These are phyloP conservation scores for Drymodes brunneopygia DNA, from an alignment of 2,113 vertebrate species.

Conservation along the genomic window DNA sequence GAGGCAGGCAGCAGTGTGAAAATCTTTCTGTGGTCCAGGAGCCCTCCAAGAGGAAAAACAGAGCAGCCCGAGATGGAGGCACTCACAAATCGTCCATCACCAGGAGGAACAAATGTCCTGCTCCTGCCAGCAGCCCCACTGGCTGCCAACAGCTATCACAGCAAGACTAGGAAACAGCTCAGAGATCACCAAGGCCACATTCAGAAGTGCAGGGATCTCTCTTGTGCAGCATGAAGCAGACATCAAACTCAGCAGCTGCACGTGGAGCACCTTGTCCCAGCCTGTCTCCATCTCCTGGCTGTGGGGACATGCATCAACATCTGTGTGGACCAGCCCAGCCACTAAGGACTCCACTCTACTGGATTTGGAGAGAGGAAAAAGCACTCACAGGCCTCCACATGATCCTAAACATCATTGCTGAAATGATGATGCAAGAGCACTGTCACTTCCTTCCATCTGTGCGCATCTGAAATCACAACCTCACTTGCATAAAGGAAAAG, in stretches of 20 bases:
- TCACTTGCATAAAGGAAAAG: background rate
- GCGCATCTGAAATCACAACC: background rate
- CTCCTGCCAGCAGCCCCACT: background rate
- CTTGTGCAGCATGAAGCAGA: background rate
- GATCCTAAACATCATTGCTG: background rate
- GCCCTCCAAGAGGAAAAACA: background rate
- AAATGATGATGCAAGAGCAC: background rate
- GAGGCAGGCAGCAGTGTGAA: background rate
- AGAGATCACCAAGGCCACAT: background rate
- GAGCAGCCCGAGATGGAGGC: rapidly evolving
- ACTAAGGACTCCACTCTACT: background rate
- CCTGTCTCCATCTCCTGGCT: background rate
- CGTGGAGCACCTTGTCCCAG: rapidly evolving
- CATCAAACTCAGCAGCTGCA: background rate
- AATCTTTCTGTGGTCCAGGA: background rate
- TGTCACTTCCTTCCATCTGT: rapidly evolving
- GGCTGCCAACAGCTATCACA: background rate
- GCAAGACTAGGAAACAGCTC: background rate
- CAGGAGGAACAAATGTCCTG: background rate
- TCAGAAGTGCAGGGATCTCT: background rate
- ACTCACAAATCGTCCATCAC: background rate
- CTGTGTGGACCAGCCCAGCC: background rate
- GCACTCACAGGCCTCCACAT: background rate
- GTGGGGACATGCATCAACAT: too few relatives aligned
- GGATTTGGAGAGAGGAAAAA: background rate